Evolutionary conservation across 2,797 vertebrate genomes (phyloP).

Genomic region (Coluber constrictor): DNA sequence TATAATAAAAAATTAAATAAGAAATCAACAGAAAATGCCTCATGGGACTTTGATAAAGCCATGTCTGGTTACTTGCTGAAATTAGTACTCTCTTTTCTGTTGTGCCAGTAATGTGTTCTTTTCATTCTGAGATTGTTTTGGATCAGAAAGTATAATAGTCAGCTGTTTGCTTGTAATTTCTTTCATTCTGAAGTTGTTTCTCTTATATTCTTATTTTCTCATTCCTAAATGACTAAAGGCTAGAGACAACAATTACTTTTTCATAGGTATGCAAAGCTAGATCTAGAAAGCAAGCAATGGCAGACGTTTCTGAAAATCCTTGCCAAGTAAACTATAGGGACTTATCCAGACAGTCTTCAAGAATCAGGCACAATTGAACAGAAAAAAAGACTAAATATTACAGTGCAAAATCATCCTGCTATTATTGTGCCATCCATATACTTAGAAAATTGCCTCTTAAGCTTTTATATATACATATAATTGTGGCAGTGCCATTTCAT

Average conservation of each 20-base stretch:
- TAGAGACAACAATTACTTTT: not conserved
- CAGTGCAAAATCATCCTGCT: not conserved
- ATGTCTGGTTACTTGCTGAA: not conserved
- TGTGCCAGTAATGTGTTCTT: not conserved
- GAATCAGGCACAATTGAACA: not conserved
- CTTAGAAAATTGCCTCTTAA: not conserved
- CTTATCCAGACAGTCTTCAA: not conserved
- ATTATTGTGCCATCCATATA: not conserved
- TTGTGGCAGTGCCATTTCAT: not conserved
- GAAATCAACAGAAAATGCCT: not conserved
- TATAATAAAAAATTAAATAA: not conserved
- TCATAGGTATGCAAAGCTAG: not conserved
- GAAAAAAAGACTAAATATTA: not conserved
- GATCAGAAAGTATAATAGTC: not conserved
- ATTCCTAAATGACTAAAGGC: not conserved
- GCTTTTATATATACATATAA: not conserved
- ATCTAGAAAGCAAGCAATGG: not conserved
- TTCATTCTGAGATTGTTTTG: not conserved
- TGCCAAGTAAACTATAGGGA: not conserved
- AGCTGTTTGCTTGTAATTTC: not conserved
- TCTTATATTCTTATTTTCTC: not conserved
- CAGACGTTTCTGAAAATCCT: not conserved
- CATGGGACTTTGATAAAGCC: not conserved
- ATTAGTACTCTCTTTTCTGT: constrained; percentile 1
- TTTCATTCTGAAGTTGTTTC: not conserved